These are phyloP conservation scores for Samia ricini DNA, from an alignment of 1,140 invertebrate genomes.

Conservation along the genomic window DNA sequence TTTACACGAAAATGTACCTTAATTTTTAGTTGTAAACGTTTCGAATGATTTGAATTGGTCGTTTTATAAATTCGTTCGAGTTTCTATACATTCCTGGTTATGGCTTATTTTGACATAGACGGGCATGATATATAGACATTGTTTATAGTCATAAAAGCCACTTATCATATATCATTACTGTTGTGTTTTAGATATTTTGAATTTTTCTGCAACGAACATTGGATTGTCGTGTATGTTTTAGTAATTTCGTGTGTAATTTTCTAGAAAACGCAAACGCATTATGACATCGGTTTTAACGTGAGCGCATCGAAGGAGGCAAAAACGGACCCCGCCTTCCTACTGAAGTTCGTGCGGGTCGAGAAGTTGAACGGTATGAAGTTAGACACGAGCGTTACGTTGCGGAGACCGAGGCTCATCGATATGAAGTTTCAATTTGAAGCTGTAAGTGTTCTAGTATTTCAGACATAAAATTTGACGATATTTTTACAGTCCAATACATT, in stretches of 20 bases:
- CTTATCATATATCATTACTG: too few species aligned
- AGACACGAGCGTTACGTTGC: constrained; percentile 49
- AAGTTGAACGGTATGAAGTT: constrained; percentile 61
- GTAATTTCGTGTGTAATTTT: neutral
- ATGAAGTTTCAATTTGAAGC: constrained; percentile 60
- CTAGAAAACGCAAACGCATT: constrained; percentile 67
- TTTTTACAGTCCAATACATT: too few species aligned
- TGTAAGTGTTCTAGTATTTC: constrained; percentile 34
- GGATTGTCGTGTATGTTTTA: neutral
- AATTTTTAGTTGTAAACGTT: too few species aligned
- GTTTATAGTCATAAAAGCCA: too few species aligned
- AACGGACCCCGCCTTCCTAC: constrained; percentile 48
- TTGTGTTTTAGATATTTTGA: neutral
- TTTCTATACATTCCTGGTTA: too few species aligned
- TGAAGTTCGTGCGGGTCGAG: constrained; percentile 51
- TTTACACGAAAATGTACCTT: too few species aligned
- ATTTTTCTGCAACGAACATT: neutral
- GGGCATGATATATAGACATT: too few species aligned
- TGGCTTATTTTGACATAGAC: too few species aligned
- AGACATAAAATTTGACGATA: neutral
- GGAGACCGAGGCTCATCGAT: constrained; percentile 50
- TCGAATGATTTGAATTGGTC: too few species aligned
- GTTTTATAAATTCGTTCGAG: too few species aligned
- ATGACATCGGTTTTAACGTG: constrained; percentile 65
- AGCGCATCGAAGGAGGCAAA: constrained; percentile 49